Evolutionary conservation across 1,140 invertebrate genomes (phyloP).

Genomic region (Papilio polyxenes): DNA sequence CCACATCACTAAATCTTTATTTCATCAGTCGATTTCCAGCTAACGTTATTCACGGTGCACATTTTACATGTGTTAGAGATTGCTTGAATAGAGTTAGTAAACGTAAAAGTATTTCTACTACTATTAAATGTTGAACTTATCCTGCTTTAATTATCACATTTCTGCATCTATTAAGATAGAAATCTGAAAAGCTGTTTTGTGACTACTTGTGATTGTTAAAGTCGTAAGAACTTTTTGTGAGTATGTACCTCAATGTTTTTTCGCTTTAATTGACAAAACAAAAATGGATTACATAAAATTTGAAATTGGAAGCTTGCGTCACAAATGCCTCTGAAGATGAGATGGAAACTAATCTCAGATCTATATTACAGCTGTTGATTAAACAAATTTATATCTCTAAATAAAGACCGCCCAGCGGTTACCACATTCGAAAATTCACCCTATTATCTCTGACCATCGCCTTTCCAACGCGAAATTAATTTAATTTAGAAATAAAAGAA

Average conservation of each 20-base stretch:
- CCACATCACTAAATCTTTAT: slow-evolving; percentile 30
- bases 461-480: not conserved
- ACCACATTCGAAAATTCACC: not conserved
- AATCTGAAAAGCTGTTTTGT: too few relatives aligned
- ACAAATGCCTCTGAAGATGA: slow-evolving; percentile 7
- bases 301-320: not conserved
- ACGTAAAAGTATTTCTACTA: not conserved
- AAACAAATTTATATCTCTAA: slow-evolving; percentile 18
- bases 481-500: slow-evolving; percentile 25
- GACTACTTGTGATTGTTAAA: not conserved
- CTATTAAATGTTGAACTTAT: too few relatives aligned
- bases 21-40: not conserved
- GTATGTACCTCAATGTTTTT: too few relatives aligned
- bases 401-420: not conserved
- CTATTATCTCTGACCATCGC: not conserved
- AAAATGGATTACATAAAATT: not conserved
- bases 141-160: too few relatives aligned
- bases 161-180: too few relatives aligned
- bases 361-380: not conserved
- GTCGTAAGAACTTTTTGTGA: too few relatives aligned
- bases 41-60: not conserved
- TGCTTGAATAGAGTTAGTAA: not conserved
- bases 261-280: not conserved
- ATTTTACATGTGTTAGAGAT: not conserved
- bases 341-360: not conserved